These are phyloP conservation scores for Brachionus koreanus DNA, from an alignment of 1,140 invertebrate genomes.

Conservation along the genomic window DNA sequence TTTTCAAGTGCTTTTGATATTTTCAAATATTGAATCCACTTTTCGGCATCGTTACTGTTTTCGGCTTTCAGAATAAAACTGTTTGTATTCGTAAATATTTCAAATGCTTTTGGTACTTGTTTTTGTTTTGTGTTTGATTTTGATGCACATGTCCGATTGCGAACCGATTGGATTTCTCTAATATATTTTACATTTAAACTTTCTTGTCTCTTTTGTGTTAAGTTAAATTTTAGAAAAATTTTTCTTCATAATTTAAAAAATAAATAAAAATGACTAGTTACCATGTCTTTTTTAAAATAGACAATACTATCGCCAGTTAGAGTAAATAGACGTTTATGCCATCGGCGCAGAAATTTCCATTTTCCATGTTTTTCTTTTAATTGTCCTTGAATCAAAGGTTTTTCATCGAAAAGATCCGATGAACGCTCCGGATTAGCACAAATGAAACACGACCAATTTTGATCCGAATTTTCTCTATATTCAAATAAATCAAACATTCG, in stretches of 20 bases:
- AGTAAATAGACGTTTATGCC: slow-evolving; percentile 87
- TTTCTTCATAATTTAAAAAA: slow-evolving; percentile 11
- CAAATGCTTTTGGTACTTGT: slow-evolving; percentile 83
- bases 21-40: slow-evolving; percentile 68
- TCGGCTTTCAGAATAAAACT: slow-evolving; percentile 81
- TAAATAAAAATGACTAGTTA: slow-evolving; percentile 57
- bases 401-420: slow-evolving; percentile 66
- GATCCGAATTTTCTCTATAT: slow-evolving; percentile 63
- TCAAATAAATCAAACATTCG: slow-evolving; percentile 89
- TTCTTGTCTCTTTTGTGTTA: not conserved
- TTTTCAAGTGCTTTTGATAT: not conserved
- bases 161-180: slow-evolving; percentile 44
- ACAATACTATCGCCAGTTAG: slow-evolving; percentile 82
- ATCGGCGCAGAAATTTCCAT: slow-evolving; percentile 81
- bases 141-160: slow-evolving; percentile 4
- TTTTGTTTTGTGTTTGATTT: slow-evolving; percentile 62
- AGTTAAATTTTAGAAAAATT: not conserved
- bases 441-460: slow-evolving; percentile 77
- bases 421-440: slow-evolving; percentile 85
- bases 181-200: slow-evolving; percentile 49
- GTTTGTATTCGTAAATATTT: slow-evolving; percentile 86
- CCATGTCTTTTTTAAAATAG: slow-evolving; percentile 71
- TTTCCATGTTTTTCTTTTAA: slow-evolving; percentile 89
- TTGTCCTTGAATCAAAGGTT: slow-evolving; percentile 70
- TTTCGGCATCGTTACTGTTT: slow-evolving; percentile 85